Percentiles rank a stretch among this genome's conserved stretches.
These are phyloP conservation scores for Theocolax elegans DNA, from an alignment of 1,140 invertebrate genomes.

Conservation along the genomic window DNA sequence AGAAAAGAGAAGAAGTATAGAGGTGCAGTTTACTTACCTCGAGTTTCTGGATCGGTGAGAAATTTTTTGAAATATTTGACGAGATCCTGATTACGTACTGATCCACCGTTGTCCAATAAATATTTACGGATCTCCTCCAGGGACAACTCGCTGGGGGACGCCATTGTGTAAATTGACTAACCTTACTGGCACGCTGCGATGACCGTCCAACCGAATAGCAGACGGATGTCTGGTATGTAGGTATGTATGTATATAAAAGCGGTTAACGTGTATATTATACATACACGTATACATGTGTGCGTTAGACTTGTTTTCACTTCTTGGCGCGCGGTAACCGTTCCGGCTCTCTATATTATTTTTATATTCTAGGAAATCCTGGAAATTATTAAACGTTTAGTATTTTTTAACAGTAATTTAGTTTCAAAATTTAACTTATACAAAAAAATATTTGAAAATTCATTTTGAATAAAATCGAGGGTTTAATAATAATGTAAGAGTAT, in stretches of 20 bases:
- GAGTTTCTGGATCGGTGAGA: constrained; percentile 80
- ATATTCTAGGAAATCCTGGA: too few relatives aligned
- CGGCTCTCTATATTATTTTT: too few relatives aligned
- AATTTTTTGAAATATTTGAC: constrained; percentile 90
- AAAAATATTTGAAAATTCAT: too few relatives aligned
- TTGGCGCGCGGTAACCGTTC: too few relatives aligned
- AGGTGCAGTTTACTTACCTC: constrained; percentile 76
- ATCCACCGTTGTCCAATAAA: constrained; percentile 84
- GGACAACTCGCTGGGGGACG: constrained; percentile 78
- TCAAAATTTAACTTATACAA: too few relatives aligned
- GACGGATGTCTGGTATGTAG: not conserved
- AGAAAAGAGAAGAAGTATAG: too few relatives aligned
- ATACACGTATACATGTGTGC: not conserved
- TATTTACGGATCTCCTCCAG: constrained; percentile 85
- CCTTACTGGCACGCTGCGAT: constrained; percentile 7
- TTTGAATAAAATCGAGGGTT: too few relatives aligned
- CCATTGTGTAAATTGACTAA: constrained; percentile 67
- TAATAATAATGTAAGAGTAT: too few relatives aligned
- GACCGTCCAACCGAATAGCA: not conserved
- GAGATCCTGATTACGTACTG: constrained; percentile 87
- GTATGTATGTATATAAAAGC: not conserved
- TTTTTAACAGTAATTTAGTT: too few relatives aligned
- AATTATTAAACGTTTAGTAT: too few relatives aligned
- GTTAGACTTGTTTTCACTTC: too few relatives aligned
- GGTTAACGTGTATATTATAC: not conserved